Conservation (phyloP, 2,888 invertebrate species). For the Cryptophagus acutangulus region DNA sequence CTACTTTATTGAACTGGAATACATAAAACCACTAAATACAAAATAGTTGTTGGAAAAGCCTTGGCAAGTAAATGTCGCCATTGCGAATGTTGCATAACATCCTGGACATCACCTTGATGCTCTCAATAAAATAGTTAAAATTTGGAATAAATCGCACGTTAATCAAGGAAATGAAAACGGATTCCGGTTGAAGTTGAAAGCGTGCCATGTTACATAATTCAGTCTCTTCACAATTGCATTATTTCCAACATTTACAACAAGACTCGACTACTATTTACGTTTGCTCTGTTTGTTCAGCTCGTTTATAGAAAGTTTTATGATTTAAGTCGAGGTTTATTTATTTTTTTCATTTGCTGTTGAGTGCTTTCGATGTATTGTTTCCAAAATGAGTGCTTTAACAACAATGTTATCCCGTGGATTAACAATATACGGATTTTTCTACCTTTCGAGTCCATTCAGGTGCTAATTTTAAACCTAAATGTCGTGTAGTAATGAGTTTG, state of each 20-base stretch:
- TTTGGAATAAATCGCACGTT: background rate
- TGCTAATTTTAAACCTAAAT: conserved; percentile 8
- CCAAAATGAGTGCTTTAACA: conserved; percentile 20
- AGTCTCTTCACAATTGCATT: conserved; percentile 18
- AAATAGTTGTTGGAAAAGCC: too few species aligned
- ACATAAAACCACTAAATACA: too few species aligned
- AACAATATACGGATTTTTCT: conserved; percentile 34
- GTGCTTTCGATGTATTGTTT: conserved; percentile 27
- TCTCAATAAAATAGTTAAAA: too few species aligned
- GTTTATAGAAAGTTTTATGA: conserved; percentile 24
- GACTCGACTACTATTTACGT: conserved; percentile 17
- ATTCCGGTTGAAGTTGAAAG: conserved; percentile 18
- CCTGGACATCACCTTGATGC: too few species aligned
- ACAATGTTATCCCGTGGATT: conserved; percentile 31
- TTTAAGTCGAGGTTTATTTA: too few species aligned
- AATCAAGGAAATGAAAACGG: conserved; percentile 23
- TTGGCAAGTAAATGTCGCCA: too few species aligned
- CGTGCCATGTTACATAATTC: conserved; percentile 23
- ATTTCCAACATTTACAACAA: conserved; percentile 15
- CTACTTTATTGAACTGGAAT: too few species aligned
- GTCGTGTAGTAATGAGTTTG: background rate
- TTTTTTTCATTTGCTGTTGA: conserved; percentile 15
- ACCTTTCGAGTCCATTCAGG: conserved; percentile 29
- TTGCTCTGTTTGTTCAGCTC: too few species aligned
- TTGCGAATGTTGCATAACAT: too few species aligned